Base-by-base conservation (phyloP, 2,888 invertebrate genomes). In the Mimumesa dahlbomi region DNA sequence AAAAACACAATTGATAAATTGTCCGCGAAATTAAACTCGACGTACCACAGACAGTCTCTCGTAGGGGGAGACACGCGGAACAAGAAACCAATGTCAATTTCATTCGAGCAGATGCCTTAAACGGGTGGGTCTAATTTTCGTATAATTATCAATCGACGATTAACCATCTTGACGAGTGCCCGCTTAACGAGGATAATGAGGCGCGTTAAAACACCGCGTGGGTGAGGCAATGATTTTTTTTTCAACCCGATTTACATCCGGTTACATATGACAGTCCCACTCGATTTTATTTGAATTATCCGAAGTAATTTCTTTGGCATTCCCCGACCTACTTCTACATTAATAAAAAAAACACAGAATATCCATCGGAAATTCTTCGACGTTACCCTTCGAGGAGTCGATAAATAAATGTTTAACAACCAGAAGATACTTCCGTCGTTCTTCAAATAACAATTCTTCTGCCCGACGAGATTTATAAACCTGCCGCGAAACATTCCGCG, bases 121-220 rank as follows among this genome's bases (percentile, higher is more conserved):
- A 18, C 40, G 67, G 66, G 21, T 11, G 53, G 46, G 40, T 63
- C 63, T 63, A 75, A 77, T 75, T 75, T 42, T 31, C 66, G 22
- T 38, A n/a, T 50, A 77, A 77, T 75, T 77, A 77, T 75, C 76
- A 73, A 77, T 73, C 76, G 48, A 36, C 67, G 56, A 76, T 76
- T 70, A 76, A 54, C 49, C 62, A 59, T 36, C 48, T 69, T 64
- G 67, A 61, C 57, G 53, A 57, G 49, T 66, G 69, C 43, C 22
- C 42, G 14, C 52, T 61, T 42, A 63, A 70, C 61, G 68, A 76
- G 56, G 48, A 67, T 73, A 77, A 77, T 73, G 48, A 73, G 58
- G 29, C 42, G 29, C 43, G 19, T 29, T 16, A 50, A 49, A 69
- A 56, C 43, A 19, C 2, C 9, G 61, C 57, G 76, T 73, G 58